Base-by-base conservation (phyloP, 1,140 invertebrate genomes). In the Papilio glaucus region DNA sequence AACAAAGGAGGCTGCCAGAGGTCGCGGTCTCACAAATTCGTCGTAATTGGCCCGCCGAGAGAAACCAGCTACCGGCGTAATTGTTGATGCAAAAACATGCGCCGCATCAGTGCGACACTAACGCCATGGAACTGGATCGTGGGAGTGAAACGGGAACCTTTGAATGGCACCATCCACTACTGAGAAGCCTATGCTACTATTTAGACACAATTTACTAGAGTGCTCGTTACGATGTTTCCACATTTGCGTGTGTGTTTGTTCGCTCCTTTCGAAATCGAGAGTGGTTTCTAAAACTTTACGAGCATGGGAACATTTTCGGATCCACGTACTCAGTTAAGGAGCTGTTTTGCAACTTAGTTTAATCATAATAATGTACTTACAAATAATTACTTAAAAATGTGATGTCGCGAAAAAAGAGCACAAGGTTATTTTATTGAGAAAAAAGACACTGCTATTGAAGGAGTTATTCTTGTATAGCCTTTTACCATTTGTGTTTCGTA, bases 141-240 rank as follows among this genome's bases (percentile, higher is more conserved):
- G 89, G 90, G 90, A 92, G 88, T 85, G 88, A 92, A 92, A 92
- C 89, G 90, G 90, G 88, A 91, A 77, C 77, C 84, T 84, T 84
- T 85, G 84, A 86, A 89, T 85, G 81, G 82, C 77, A 74, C 76
- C 80, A 84, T 84, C 78, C 80, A 81, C 81, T 78, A 80, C 80
- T 78, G 83, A 88, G 87, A 85, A 89, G 89, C 89, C 79, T 82
- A 77, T 77, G 75, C 82, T 78, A 84, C 85, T 80, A 85, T 82
- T 86, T 79, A 83, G 80, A 72, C 78, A 92, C 88, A 89, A 88
- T 29, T 90, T 76, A 86, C 77, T 75, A 83, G n/a, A n/a, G 73
- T 78, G 73, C 73, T 89, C 86, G 88, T 87, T 89, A 88, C 82
- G 74, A 80, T 79, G 79, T 92, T 89, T 88, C 88, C 85, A 88